Base-by-base conservation (phyloP, 2,888 invertebrate genomes). In the Eupithecia vulgata region DNA sequence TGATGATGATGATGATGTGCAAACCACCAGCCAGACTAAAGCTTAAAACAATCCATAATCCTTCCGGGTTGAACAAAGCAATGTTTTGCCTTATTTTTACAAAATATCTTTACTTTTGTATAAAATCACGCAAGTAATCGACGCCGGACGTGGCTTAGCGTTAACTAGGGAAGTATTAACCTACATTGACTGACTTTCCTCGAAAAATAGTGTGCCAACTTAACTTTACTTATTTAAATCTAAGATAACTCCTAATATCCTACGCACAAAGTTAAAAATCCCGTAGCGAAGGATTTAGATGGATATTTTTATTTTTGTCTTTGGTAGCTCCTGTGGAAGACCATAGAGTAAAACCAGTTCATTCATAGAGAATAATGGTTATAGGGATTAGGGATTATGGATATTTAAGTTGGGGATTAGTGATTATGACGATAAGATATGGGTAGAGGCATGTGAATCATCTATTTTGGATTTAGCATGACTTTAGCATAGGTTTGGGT, bases 351-450 rank as follows among this genome's bases (percentile, higher is more conserved):
- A 81, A 85, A 83, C 57, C 67, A 67, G 42, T 78, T 80, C 80
- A 80, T 90, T 90, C 88, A 86, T 84, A 79, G 77, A 76, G 77
- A 77, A 70, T 83, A 87, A 89, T 90, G 84, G 88, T 86, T 80
- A 78, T 77, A 79, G 75, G 89, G 91, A 91, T 92, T 74, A 74
- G 7, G 68, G 74, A 68, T 74, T 91, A 90, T 77, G 73, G 68
- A 79, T 82, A 85, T 87, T 90, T 88, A 88, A 87, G 83, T 82
- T 74, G 79, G 84, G 89, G 91, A 90, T 91, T 89, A 91, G 77
- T 79, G 78, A 75, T 91, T 90, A 91, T 90, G 90, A 84, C 79
- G 89, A 92, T 90, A 92, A 91, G 89, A 86, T 90, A 88, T 85
- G 84, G 84, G 65, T 65, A 40, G 40, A 82, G 80, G 79, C 80